phyloP scores from a whole-genome alignment of 2,797 vertebrate species.

The Sebastes glaucus region DNA sequence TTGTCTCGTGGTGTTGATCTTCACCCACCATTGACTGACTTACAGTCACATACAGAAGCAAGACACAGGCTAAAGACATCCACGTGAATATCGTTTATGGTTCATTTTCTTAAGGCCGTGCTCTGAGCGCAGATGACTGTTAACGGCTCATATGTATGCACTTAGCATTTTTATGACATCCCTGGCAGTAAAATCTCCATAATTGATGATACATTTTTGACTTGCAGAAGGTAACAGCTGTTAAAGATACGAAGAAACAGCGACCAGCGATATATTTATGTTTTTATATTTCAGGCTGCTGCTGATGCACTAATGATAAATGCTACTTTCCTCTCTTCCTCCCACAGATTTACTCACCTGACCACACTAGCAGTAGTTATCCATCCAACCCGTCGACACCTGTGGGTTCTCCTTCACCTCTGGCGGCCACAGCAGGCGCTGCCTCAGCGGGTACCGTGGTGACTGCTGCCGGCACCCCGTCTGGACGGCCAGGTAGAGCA shows the following conservation, averaged over 20 bases:
- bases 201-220: conserved; percentile 72
- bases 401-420: conserved; percentile 95
- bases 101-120: conserved; percentile 30
- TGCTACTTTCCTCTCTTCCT: conserved; percentile 48
- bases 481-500: conserved; percentile 78
- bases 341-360: conserved; percentile 97
- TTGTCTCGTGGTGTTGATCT: not conserved
- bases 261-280: not conserved
- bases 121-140: conserved; percentile 54
- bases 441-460: conserved; percentile 77
- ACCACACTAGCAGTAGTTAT: conserved; percentile 99
- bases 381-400: conserved; percentile 99
- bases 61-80: conserved; percentile 19
- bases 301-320: conserved; percentile 35
- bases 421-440: conserved; percentile 87
- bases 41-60: not conserved
- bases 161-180: conserved; percentile 61
- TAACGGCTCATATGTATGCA: conserved; percentile 63
- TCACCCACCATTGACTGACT: not conserved
- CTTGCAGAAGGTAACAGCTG: conserved; percentile 48
- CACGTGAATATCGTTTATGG: conserved; percentile 39
- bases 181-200: conserved; percentile 59
- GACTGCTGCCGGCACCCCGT: conserved; percentile 67
- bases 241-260: conserved; percentile 49
- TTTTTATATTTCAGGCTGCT: not conserved